Conservation (phyloP, 2,113 vertebrate species). For the Amia ocellicauda region DNA sequence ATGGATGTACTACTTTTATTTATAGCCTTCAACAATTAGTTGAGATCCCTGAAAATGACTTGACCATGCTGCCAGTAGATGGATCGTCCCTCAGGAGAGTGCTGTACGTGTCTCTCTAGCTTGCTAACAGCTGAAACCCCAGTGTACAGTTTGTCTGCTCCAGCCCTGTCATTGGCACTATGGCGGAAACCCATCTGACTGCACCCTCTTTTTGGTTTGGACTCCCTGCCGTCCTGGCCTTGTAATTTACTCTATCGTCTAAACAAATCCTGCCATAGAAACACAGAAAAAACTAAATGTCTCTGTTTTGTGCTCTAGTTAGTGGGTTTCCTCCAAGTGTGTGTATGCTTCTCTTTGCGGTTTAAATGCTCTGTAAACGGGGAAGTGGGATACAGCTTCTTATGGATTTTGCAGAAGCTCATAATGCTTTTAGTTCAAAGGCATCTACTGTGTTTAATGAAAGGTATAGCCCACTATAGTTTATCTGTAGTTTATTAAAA, state of each 20-base stretch:
- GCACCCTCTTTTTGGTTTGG: not conserved
- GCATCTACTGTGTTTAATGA: too few species aligned
- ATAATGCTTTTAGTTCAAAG: too few species aligned
- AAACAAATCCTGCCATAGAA: conserved; percentile 1
- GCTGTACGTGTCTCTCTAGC: not conserved
- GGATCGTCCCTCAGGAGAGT: not conserved
- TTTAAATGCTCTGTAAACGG: not conserved
- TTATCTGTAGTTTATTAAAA: too few species aligned
- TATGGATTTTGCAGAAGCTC: too few species aligned
- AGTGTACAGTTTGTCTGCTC: not conserved
- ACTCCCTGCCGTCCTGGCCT: not conserved
- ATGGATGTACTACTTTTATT: too few species aligned
- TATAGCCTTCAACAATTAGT: too few species aligned
- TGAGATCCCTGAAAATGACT: too few species aligned
- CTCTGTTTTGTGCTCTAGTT: not conserved
- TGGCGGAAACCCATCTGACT: not conserved
- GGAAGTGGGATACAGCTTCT: too few species aligned
- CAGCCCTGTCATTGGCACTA: not conserved
- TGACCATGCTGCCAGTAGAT: too few species aligned
- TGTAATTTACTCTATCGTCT: not conserved
- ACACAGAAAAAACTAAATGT: not conserved
- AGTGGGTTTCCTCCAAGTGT: not conserved
- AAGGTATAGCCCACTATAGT: too few species aligned
- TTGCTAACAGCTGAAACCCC: not conserved
- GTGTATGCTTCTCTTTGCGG: too few species aligned